Percentiles rank a stretch among this genome's conserved stretches.
These are phyloP conservation scores for Rhynchomys soricoides DNA, from an alignment of 2,113 vertebrate genomes.

Conservation along the genomic window DNA sequence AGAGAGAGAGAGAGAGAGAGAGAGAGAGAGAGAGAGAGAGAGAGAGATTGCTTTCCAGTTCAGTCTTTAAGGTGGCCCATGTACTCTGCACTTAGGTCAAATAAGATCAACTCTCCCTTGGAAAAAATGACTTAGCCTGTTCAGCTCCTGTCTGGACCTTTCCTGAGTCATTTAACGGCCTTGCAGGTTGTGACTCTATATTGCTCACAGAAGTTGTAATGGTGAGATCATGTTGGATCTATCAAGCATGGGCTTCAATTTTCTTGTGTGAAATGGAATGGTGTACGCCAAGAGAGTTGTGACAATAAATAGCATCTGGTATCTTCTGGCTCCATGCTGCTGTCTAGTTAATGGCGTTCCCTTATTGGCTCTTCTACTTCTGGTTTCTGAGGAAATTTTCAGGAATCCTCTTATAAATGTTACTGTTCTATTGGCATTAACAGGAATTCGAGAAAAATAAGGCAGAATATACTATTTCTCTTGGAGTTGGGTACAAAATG, in stretches of 20 bases:
- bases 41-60: neutral
- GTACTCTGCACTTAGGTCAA: too few species aligned
- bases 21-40: too few species aligned
- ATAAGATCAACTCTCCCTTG: neutral
- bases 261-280: neutral
- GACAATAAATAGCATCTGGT: fast-evolving
- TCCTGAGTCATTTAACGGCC: neutral
- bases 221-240: neutral
- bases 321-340: neutral
- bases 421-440: neutral
- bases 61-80: neutral
- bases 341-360: neutral
- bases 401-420: neutral
- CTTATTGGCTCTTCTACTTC: neutral
- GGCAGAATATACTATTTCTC: neutral
- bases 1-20: too few species aligned
- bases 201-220: neutral
- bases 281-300: neutral
- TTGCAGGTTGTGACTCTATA: neutral
- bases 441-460: neutral
- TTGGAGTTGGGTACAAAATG: neutral
- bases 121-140: neutral
- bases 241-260: neutral
- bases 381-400: neutral
- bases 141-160: neutral